A percentile compares a stretch with the other conserved stretches of the same genome.
Evolutionary conservation across 2,888 invertebrate genomes (phyloP).

Genomic region (Anthophora plumipes): DNA sequence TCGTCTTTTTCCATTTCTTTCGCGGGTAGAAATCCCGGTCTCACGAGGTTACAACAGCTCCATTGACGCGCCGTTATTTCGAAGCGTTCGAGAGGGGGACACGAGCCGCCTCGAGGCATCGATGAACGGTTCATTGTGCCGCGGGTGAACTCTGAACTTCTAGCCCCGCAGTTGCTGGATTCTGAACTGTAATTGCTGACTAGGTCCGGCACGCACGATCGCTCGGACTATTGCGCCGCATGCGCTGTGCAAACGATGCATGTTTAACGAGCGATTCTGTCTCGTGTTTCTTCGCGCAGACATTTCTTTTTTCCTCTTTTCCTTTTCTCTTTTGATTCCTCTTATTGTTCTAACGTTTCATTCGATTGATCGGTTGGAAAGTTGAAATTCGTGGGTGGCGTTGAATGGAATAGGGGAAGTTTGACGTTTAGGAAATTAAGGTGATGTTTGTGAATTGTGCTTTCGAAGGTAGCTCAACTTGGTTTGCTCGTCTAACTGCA

Average conservation of each 20-base stretch:
- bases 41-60: slow-evolving; percentile 68
- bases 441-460: not conserved
- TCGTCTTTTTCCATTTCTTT: not conserved
- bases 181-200: slow-evolving; percentile 59
- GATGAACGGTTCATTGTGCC: slow-evolving; percentile 73
- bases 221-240: not conserved
- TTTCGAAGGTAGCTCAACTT: not conserved
- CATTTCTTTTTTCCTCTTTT: not conserved
- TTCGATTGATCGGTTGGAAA: not conserved
- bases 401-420: too few species aligned
- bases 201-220: slow-evolving; percentile 39
- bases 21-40: slow-evolving; percentile 36
- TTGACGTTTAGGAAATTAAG: not conserved
- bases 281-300: not conserved
- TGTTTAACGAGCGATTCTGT: not conserved
- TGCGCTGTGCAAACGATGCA: slow-evolving; percentile 1
- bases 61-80: slow-evolving; percentile 70
- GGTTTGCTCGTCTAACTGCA: slow-evolving; percentile 58
- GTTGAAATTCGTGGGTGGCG: too few species aligned
- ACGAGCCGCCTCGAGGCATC: slow-evolving; percentile 57
- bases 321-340: not conserved
- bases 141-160: slow-evolving; percentile 71
- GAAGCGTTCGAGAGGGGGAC: slow-evolving; percentile 45
- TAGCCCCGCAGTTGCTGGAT: slow-evolving; percentile 57
- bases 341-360: not conserved